Conservation (phyloP, 2,888 invertebrate genomes). For the Heliconius cydno region DNA sequence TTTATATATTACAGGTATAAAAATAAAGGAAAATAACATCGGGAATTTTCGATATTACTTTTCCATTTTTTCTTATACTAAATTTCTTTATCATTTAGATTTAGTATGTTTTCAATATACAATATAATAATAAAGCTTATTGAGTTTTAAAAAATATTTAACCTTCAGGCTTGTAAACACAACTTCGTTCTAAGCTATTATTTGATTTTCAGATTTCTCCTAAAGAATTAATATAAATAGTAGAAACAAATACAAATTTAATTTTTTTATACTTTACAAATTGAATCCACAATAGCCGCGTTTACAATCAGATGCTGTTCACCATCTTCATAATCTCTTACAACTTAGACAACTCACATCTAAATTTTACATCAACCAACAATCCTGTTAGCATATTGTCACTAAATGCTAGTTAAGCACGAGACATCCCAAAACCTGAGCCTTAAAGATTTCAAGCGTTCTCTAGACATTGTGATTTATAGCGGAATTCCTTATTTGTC, state of each 20-base stretch:
- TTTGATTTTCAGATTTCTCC: no score
- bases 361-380: background rate
- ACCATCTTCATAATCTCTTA: background rate
- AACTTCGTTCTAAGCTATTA: no score
- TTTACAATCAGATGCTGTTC: background rate
- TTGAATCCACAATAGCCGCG: background rate
- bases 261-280: no score
- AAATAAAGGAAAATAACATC: background rate
- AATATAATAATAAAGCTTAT: no score
- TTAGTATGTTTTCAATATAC: no score
- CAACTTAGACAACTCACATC: background rate
- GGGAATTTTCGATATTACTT: background rate
- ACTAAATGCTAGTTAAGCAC: constrained; percentile 15
- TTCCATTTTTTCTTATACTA: background rate
- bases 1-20: background rate
- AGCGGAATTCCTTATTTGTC: constrained; percentile 40
- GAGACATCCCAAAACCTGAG: background rate
- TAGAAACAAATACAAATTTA: no score
- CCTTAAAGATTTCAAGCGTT: constrained; percentile 24
- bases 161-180: no score
- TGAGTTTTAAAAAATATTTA: no score
- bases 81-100: no score
- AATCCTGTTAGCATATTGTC: constrained; percentile 12
- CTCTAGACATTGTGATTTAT: constrained; percentile 35
- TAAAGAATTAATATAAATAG: no score